phyloP scores from a whole-genome alignment of 2,888 invertebrate genomes.

The Rhagium mordax region DNA sequence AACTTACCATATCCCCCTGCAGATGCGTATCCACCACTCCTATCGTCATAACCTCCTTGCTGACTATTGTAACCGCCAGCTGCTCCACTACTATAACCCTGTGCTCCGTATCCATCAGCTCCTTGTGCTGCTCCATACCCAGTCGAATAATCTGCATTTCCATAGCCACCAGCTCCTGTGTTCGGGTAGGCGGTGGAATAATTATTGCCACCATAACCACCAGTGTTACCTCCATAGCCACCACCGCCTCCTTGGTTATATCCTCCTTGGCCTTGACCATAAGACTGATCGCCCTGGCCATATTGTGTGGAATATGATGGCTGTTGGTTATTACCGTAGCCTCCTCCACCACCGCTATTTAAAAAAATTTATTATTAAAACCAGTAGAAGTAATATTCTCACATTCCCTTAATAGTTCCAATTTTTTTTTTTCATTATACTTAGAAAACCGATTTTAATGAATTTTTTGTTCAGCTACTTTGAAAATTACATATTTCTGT shows the following conservation, averaged over 20 bases:
- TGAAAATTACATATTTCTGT: too few relatives aligned
- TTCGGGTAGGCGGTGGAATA: constrained; percentile 47
- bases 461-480: not conserved
- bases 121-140: constrained; percentile 40
- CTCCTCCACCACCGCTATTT: constrained; percentile 34
- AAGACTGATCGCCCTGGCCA: constrained; percentile 43
- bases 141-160: constrained; percentile 43
- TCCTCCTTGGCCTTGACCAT: constrained; percentile 38
- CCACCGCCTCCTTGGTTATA: constrained; percentile 39
- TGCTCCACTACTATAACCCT: constrained; percentile 49
- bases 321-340: constrained; percentile 45
- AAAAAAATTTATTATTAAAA: constrained; percentile 11
- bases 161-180: constrained; percentile 33
- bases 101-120: constrained; percentile 44
- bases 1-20: constrained; percentile 58
- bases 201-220: constrained; percentile 28
- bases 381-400: too few relatives aligned
- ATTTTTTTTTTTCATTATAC: too few relatives aligned
- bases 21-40: constrained; percentile 55
- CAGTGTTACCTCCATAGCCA: constrained; percentile 33
- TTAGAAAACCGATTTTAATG: too few relatives aligned
- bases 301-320: constrained; percentile 51
- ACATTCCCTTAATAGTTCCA: too few relatives aligned
- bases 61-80: constrained; percentile 51
- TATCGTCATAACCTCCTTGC: constrained; percentile 52